Evolutionary conservation across 2,888 invertebrate genomes (phyloP).

Genomic region (Platycnemis pennipes): DNA sequence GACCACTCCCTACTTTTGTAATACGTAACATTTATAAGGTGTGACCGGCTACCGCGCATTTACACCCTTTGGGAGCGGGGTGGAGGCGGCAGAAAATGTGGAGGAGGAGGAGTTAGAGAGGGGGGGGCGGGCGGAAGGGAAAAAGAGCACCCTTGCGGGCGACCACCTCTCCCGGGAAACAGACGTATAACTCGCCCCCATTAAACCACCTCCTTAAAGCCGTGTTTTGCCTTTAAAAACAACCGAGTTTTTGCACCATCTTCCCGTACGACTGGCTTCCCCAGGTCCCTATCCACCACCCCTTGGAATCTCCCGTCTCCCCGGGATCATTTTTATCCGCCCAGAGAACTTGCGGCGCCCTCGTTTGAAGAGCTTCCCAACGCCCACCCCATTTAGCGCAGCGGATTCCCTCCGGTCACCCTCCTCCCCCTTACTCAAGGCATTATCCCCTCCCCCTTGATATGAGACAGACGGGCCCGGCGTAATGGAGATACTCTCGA

Average conservation of each 20-base stretch:
- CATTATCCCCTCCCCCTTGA: too few relatives aligned
- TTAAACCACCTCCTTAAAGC: conserved; percentile 62
- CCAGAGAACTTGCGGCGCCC: neutral
- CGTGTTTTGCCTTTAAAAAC: conserved; percentile 54
- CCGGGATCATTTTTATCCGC: neutral
- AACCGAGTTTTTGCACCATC: neutral
- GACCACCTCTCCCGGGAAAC: conserved; percentile 32
- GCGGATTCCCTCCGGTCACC: neutral
- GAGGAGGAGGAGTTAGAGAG: neutral
- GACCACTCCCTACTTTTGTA: conserved; percentile 40
- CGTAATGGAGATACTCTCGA: too few relatives aligned
- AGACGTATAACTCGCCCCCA: conserved; percentile 26
- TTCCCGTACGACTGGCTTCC: neutral
- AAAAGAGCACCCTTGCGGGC: neutral
- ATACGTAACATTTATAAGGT: conserved; percentile 60
- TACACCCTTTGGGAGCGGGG: neutral
- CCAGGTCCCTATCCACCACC: neutral
- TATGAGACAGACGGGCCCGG: too few relatives aligned
- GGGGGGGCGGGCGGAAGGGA: neutral
- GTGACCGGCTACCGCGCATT: conserved; percentile 65
- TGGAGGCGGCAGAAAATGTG: too few relatives aligned
- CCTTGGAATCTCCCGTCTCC: neutral
- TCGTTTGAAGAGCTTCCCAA: conserved; percentile 23
- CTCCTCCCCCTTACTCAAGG: neutral
- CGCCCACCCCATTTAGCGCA: neutral